These are phyloP conservation scores for Cyclophora punctaria DNA, from an alignment of 2,888 invertebrate genomes.

Conservation along the genomic window DNA sequence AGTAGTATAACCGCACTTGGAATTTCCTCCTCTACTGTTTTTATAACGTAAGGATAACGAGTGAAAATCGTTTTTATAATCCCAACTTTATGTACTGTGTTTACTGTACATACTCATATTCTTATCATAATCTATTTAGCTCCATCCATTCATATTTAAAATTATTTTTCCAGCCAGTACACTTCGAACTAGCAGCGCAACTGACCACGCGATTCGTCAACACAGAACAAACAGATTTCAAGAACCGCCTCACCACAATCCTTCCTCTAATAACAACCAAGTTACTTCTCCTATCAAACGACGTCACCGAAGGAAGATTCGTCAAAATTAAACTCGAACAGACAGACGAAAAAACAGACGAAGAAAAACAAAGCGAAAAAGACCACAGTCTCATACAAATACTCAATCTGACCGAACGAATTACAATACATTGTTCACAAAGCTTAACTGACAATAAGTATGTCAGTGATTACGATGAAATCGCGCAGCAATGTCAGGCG, in stretches of 20 bases:
- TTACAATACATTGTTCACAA: slow-evolving; percentile 77
- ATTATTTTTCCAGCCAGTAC: slow-evolving; percentile 66
- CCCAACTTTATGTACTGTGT: too few species aligned
- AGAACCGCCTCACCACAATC: slow-evolving; percentile 75
- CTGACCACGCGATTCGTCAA: slow-evolving; percentile 86
- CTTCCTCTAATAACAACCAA: slow-evolving; percentile 76
- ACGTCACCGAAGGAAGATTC: slow-evolving; percentile 74
- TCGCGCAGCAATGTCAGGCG: slow-evolving; percentile 80
- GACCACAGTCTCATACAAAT: slow-evolving; percentile 86
- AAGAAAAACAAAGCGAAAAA: slow-evolving; percentile 76
- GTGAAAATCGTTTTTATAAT: too few species aligned
- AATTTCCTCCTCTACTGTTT: too few species aligned
- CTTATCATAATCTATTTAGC: too few species aligned
- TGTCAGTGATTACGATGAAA: slow-evolving; percentile 66
- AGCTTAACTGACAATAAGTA: slow-evolving; percentile 72
- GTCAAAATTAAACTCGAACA: slow-evolving; percentile 69
- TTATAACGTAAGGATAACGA: too few species aligned
- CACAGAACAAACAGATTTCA: slow-evolving; percentile 83
- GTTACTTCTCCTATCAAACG: slow-evolving; percentile 65
- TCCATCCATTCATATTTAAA: too few species aligned
- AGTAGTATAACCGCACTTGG: too few species aligned
- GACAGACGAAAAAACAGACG: slow-evolving; percentile 57
- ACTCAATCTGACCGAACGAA: slow-evolving; percentile 80
- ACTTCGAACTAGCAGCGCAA: slow-evolving; percentile 85
- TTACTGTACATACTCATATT: too few species aligned